These are phyloP conservation scores for Lepidurus arcticus DNA, from an alignment of 1,140 invertebrate genomes.

Conservation along the genomic window DNA sequence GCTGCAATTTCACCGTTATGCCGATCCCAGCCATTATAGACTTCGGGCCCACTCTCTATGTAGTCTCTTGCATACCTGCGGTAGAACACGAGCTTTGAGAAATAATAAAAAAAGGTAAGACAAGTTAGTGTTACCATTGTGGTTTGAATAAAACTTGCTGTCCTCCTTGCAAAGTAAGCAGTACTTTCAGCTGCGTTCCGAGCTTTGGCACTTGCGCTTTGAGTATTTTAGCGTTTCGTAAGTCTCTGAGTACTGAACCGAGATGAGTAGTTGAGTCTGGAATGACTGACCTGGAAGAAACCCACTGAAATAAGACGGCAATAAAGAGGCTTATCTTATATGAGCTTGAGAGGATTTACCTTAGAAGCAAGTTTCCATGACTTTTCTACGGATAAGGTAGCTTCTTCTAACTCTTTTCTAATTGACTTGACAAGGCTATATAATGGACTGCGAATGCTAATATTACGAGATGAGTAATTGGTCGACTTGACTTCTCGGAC, in stretches of 20 bases:
- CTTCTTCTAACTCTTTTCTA: background rate
- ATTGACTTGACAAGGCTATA: background rate
- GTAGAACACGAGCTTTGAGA: slow-evolving; percentile 5
- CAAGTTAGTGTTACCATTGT: slow-evolving; percentile 55
- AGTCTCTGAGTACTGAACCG: slow-evolving; percentile 62
- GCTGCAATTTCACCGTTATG: slow-evolving; percentile 92
- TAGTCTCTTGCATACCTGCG: slow-evolving; percentile 50
- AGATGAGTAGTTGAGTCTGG: slow-evolving; percentile 55
- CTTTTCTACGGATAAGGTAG: background rate
- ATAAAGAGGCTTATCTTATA: background rate
- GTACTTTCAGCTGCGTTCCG: slow-evolving; percentile 86
- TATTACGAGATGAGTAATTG: background rate
- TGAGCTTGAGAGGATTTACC: background rate
- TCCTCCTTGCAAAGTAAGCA: slow-evolving; percentile 67
- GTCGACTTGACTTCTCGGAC: background rate
- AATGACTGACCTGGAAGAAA: slow-evolving; percentile 58
- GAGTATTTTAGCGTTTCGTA: slow-evolving; percentile 63
- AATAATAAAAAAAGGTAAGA: slow-evolving; percentile 17
- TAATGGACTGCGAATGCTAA: background rate
- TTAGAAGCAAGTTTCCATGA: background rate
- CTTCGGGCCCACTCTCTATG: slow-evolving; percentile 46
- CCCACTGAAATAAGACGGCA: slow-evolving; percentile 55
- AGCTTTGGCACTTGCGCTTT: slow-evolving; percentile 63
- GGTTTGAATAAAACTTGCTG: slow-evolving; percentile 84
- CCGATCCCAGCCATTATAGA: slow-evolving; percentile 79